A percentile compares a stretch with the other conserved stretches of the same genome.
Conservation (phyloP, 1,140 invertebrate genomes). For the Drosophila santomea region DNA sequence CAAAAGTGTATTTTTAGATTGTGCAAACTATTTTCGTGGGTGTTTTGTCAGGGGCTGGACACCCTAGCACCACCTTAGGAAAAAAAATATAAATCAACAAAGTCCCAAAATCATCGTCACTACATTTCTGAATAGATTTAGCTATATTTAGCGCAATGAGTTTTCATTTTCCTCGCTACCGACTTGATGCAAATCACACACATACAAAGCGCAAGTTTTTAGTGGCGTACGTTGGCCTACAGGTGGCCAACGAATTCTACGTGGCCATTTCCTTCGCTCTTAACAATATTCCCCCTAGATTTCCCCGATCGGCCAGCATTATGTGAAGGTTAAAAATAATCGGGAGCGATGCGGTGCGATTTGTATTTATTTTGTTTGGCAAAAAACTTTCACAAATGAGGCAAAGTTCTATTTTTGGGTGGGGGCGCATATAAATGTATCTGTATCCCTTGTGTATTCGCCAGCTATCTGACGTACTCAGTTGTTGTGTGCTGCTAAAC, state of each 20-base stretch:
- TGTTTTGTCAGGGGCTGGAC: slow-evolving; percentile 64
- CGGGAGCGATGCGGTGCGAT: slow-evolving; percentile 41
- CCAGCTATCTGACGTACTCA: slow-evolving; percentile 63
- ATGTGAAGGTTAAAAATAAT: slow-evolving; percentile 77
- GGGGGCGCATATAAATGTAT: slow-evolving; percentile 15
- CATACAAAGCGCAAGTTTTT: slow-evolving; percentile 26
- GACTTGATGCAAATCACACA: slow-evolving; percentile 23
- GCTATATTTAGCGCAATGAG: slow-evolving; percentile 77
- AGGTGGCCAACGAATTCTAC: slow-evolving; percentile 51
- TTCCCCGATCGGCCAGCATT: slow-evolving; percentile 26
- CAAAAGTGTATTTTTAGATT: slow-evolving; percentile 48
- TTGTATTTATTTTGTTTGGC: slow-evolving; percentile 67
- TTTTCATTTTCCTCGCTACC: slow-evolving; percentile 57
- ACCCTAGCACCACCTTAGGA: slow-evolving; percentile 20
- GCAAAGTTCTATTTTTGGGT: slow-evolving; percentile 77
- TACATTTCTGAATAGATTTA: slow-evolving; percentile 45
- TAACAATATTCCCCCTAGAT: neutral
- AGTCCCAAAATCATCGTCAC: slow-evolving; percentile 24
- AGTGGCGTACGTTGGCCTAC: slow-evolving; percentile 58
- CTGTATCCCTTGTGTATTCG: slow-evolving; percentile 29
- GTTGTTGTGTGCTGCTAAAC: slow-evolving; percentile 67
- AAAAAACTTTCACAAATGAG: slow-evolving; percentile 76
- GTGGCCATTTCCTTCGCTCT: slow-evolving; percentile 9
- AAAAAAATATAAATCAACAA: slow-evolving; percentile 26
- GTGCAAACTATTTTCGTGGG: slow-evolving; percentile 52